Evolutionary conservation across 2,113 vertebrate species (phyloP).

Genomic region (Phylloscopus whistleri): DNA sequence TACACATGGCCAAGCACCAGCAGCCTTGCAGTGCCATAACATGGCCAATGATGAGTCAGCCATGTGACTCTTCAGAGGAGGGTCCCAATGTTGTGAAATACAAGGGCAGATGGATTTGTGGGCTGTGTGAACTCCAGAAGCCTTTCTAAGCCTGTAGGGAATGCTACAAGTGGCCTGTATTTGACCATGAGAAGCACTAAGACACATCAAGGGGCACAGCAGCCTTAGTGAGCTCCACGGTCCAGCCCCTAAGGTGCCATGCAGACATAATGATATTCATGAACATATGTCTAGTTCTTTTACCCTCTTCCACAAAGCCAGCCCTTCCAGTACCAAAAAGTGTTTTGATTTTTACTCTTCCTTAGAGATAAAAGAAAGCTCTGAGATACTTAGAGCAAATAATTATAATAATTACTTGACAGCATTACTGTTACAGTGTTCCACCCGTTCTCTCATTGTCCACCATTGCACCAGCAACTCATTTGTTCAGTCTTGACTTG

Average conservation of each 20-base stretch:
- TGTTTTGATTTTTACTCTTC: background rate
- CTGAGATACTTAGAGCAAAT: background rate
- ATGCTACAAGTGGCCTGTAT: background rate
- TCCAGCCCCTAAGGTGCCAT: background rate
- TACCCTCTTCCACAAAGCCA: background rate
- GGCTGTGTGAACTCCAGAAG: background rate
- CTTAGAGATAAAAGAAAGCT: background rate
- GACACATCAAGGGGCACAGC: background rate
- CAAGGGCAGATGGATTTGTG: background rate
- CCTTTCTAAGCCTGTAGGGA: background rate
- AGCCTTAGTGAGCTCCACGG: background rate
- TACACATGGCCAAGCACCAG: background rate
- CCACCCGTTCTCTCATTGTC: background rate
- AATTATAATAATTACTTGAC: background rate
- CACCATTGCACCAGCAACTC: background rate
- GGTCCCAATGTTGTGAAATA: background rate
- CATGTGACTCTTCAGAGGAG: background rate
- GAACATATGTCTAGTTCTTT: background rate
- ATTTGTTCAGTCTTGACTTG: background rate
- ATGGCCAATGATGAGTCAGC: background rate
- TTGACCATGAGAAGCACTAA: background rate
- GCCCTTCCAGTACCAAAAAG: background rate
- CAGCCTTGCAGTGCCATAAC: background rate
- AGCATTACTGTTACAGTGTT: background rate
- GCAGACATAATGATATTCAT: background rate